Conservation (phyloP, 1,140 invertebrate genomes). For the Solenopsis fugax region DNA sequence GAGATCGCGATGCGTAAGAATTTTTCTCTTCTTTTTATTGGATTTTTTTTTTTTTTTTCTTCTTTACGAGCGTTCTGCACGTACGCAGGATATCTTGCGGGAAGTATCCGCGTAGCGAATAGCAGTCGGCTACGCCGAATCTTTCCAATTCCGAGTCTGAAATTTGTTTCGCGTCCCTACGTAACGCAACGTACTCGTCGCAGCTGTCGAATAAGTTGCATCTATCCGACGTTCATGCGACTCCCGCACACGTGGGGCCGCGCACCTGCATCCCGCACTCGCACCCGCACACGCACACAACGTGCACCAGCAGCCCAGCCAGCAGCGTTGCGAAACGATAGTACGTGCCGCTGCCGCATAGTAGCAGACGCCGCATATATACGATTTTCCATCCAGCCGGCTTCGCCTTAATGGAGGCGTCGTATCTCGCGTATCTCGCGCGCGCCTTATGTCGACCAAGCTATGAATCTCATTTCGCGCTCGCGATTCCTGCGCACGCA, state of each 20-base stretch:
- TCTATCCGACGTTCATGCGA: constrained; percentile 44
- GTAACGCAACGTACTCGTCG: constrained; percentile 46
- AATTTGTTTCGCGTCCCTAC: constrained; percentile 45
- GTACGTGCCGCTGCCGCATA: constrained; percentile 35
- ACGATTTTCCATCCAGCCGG: constrained; percentile 47
- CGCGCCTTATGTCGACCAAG: constrained; percentile 35
- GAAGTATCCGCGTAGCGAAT: neutral
- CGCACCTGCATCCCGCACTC: constrained; percentile 21
- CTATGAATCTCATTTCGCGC: constrained; percentile 54
- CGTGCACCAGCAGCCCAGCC: neutral
- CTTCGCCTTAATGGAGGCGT: constrained; percentile 52
- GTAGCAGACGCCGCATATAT: constrained; percentile 4
- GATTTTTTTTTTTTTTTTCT: neutral
- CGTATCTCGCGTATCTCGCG: constrained; percentile 19
- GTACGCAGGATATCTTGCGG: neutral
- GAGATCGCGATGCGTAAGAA: constrained; percentile 19
- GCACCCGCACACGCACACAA: neutral
- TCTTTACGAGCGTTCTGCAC: neutral
- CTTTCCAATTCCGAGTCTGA: constrained; percentile 51
- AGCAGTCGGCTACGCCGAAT: constrained; percentile 35
- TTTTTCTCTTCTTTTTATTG: neutral
- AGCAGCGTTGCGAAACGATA: constrained; percentile 27
- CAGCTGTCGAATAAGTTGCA: constrained; percentile 58
- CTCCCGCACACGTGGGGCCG: neutral
- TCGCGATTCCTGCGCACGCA: neutral